Base-by-base conservation (phyloP, 2,888 invertebrate species). In the Glaucopsyche alexis region DNA sequence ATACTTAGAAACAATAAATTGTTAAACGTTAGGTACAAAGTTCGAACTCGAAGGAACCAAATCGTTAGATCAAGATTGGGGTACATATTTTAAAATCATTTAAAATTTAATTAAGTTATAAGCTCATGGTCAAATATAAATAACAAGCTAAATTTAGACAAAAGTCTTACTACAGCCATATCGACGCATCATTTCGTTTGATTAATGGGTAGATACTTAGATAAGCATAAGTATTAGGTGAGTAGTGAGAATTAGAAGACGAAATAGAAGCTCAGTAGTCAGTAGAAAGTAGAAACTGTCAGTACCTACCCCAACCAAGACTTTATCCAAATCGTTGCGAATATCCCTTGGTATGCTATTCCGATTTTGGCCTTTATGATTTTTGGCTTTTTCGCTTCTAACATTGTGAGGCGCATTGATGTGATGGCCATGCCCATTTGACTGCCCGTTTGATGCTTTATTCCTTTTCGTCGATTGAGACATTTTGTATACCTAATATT, bases 271-370 rank as follows among this genome's bases (percentile, higher is more conserved):
- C 14, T 49, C 5, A 49, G 14, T 0, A 49, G 9, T 7, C 8
- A 40, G 16, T 52, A 50, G 67, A 73, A 75, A n/a, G 47, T 64
- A 14, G 14, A n/a, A 14, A n/a, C 13, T 40, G 7, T 29, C 29
- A 29, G 3, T 11, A 83, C 90, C 87, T 81, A 91, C 92, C 77
- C 87, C 83, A 77, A 93, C 85, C 77, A 93, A 83, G 19, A 92
- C 89, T 76, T 87, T 90, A 76, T 92, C 90, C 79, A 93, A 83
- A 74, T 91, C 92, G 75, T 86, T 85, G 13, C 91, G 88, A 71
- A 91, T 74, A 74, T 75, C 85, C 81, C 86, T 88, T 14, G 91
- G 88, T 81, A 89, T 80, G 76, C 84, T 87, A 77, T 81, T 82
- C 77, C 82, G 88, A 78, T 78, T 85, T 73, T 81, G 84, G 75